Base-by-base conservation (phyloP, 2,797 vertebrate species). In the Acanthis flammea region DNA sequence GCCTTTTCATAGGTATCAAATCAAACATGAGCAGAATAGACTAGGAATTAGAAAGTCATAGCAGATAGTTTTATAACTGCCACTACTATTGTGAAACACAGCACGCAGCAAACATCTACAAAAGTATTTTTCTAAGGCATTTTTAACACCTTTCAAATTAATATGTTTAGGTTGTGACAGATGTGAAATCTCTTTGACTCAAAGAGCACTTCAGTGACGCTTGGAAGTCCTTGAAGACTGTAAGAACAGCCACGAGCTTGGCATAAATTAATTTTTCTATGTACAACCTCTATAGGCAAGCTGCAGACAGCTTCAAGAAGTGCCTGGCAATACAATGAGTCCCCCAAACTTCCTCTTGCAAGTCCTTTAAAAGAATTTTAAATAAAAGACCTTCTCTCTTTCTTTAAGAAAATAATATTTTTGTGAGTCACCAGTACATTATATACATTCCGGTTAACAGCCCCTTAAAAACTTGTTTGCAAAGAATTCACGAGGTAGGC, bases 141-240 rank as follows among this genome's bases (percentile, higher is more conserved):
- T 93, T 94, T 92, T 76, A 91, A 84, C 71, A 94, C 84, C 25
- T 92, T 93, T 92, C 67, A 85, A 82, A 93, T 50, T 81, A 86
- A 86, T 80, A 91, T 78, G 27, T 86, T 91, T 78, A 68, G 33
- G 16, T 58, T 74, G 33, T 86, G 86, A 94, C 67, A 93, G 66
- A 86, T 81, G 77, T 84, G 77, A 96, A 96, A 92, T 90, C 58
- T 86, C 44, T 93, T 92, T 91, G 88, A 95, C 83, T 90, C 70
- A 75, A 85, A 93, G 76, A 71, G 17, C 33, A 57, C 73, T 86
- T 60, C 65, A 65, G 41, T 62, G 77, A 55, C 4, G 39, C 51
- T 84, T 84, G 67, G 33, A 86, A 94, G 55, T 76, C 88, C 74
- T 91, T 90, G 83, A 86, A 81, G 21, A 33, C 37, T 71, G 10